Base-by-base conservation (phyloP, 2,113 vertebrate species). In the Tragelaphus buxtoni region DNA sequence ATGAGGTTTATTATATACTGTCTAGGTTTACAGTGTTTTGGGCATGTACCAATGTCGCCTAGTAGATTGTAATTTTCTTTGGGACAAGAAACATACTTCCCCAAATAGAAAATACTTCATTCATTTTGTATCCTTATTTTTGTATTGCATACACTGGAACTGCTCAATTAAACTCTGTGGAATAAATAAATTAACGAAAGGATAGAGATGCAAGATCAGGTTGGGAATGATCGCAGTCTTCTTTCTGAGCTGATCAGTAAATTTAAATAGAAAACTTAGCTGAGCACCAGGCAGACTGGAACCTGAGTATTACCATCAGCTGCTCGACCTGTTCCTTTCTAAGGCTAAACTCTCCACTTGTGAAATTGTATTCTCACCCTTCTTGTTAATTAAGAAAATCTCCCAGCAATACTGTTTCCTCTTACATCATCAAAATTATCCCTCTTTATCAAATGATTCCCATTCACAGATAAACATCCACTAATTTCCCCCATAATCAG, bases 401-500 rank as follows among this genome's bases (percentile, higher is more conserved):
- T 63, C 11, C 30, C 32, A 77, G 8, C 18, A 42, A 9, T 8
- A 45, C 35, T 72, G n/a, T 24, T 84, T 77, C 84, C 28, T 55
- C 1, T 17, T n/a, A 7, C 30, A 47, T 45, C 14, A 74, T 55
- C 45, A 47, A 1, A 5, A 83, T 9, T 24, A 30, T 35, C 6
- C n/a, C 45, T 84, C 3, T 77, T 65, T 42, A n/a, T 35, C 32
- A 58, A 53, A 45, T 14, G 39, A 85, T 61, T 51, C 22, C 9
- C 22, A 35, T 85, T 80, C 28, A 32, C 14, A 60, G 20, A 16
- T 11, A 10, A 72, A 55, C 45, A 81, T 58, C n/a, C 18, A 49
- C 0, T 39, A 28, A 63, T n/a, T 42, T 35, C 9, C 5, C 1
- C 32, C 24, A 14, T 80, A 24, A 8, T 26, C 9, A 32, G 11